Base-by-base conservation (phyloP, 2,888 invertebrate species). In the Aleiodes alternator region DNA sequence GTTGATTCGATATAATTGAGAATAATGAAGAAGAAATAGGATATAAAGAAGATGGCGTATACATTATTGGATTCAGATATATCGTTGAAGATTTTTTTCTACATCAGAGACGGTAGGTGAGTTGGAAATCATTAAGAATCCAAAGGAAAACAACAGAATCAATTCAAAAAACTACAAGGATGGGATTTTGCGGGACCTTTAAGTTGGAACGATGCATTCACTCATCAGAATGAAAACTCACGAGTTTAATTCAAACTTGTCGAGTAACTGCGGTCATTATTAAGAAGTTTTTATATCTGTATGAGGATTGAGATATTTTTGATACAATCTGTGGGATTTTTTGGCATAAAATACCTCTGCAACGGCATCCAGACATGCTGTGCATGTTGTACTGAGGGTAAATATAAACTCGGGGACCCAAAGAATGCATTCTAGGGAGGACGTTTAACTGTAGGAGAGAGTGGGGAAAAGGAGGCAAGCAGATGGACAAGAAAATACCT, bases 31-130 rank as follows among this genome's bases (percentile, higher is more conserved):
- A 88, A 0, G 78, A 80, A 11, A 84, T 87, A 23, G 83, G 85
- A 70, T 88, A 87, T 75, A 80, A 61, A 1, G 88, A 88, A 0
- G 87, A 87, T 73, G 88, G 88, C 0, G 88, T 88, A 1, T 79
- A 79, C 0, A 82, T 88, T 3, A 23, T 76, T 87, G 3, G 87
- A 87, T 0, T 72, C 82, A 3, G 81, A 83, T 11, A 85, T 84
- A 0, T 80, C 82, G 8, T 31, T 70, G 38, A 79, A 53, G 16
- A 82, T 79, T 0, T 82, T 88, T 43, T 82, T 79, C 23, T 87
- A 87, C 79, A 59, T 79, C 51, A 87, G 87, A 0, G 82, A 84
- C 16, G 87, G 87, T 0, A 87, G 88, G 6, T 80, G 69, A 14
- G 70, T 86, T n/a, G 78, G 68, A 11, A 51, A 50, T n/a, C 31